Percentiles rank a stretch among this genome's conserved stretches.
phyloP scores from a whole-genome alignment of 2,888 invertebrate species.

The Meteorus colon region DNA sequence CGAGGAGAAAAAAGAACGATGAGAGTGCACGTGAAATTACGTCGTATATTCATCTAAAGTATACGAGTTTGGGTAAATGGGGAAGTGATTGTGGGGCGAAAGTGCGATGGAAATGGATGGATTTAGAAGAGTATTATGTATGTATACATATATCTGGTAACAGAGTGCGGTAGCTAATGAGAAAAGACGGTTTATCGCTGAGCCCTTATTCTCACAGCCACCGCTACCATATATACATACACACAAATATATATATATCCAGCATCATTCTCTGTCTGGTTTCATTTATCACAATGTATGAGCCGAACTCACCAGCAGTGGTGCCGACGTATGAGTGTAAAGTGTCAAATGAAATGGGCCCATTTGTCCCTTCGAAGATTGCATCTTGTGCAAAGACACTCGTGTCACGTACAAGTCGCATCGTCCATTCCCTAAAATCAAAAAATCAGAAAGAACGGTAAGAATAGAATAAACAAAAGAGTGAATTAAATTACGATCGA shows the following conservation, averaged over 20 bases:
- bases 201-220: constrained; percentile 8
- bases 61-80: not conserved
- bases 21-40: not conserved
- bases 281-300: constrained; percentile 22
- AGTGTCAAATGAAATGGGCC: constrained; percentile 67
- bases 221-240: not conserved
- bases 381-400: constrained; percentile 67
- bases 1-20: not conserved
- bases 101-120: constrained; percentile 26
- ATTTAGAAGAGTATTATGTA: constrained; percentile 6
- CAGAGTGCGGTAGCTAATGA: constrained; percentile 12
- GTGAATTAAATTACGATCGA: not conserved
- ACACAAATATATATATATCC: not conserved
- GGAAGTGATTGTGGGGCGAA: not conserved
- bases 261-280: constrained; percentile 20
- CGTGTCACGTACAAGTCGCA: constrained; percentile 66
- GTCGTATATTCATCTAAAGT: constrained; percentile 28
- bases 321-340: constrained; percentile 69
- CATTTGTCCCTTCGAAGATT: constrained; percentile 66
- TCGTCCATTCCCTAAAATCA: constrained; percentile 66
- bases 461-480: not conserved
- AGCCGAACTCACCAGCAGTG: constrained; percentile 65
- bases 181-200: constrained; percentile 3
- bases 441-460: not conserved
- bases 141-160: not conserved